phyloP scores from a whole-genome alignment of 2,888 invertebrate genomes.

The Steinernema scapterisci region DNA sequence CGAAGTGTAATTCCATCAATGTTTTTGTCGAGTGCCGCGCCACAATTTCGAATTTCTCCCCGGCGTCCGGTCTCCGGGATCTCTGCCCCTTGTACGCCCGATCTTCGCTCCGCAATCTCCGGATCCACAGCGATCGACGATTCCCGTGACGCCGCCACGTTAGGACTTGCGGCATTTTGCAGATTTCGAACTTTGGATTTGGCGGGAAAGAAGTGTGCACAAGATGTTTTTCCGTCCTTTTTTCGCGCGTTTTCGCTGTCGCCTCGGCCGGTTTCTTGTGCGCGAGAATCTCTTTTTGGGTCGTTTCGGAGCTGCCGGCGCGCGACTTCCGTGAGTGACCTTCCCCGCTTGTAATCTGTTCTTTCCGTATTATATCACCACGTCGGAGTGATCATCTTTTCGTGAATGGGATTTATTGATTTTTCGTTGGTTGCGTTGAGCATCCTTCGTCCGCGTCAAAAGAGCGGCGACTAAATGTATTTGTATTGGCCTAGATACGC shows the following conservation, averaged over 20 bases:
- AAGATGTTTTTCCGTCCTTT: background rate
- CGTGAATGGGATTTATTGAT: conserved; percentile 19
- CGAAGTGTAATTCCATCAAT: no score
- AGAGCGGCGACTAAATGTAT: conserved; percentile 27
- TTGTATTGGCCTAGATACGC: conserved; percentile 28
- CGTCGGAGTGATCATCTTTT: background rate
- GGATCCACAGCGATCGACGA: no score
- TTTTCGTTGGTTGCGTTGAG: conserved; percentile 4
- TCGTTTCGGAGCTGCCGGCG: conserved; percentile 3
- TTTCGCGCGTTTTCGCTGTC: conserved; percentile 5
- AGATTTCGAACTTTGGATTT: background rate
- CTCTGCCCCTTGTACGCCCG: no score
- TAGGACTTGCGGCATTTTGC: background rate
- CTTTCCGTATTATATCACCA: conserved; percentile 8
- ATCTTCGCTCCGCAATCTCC: no score
- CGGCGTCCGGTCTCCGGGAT: background rate
- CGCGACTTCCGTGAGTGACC: conserved; percentile 14
- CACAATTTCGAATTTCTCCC: background rate
- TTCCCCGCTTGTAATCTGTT: conserved; percentile 18
- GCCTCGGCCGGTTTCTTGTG: background rate
- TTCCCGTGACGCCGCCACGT: no score
- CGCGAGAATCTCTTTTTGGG: background rate
- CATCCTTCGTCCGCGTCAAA: conserved; percentile 17
- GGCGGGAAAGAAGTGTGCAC: conserved; percentile 22
- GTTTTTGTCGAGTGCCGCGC: no score